Evolutionary conservation across 2,888 invertebrate genomes (phyloP).

Genomic region (Drosophila falleni): DNA sequence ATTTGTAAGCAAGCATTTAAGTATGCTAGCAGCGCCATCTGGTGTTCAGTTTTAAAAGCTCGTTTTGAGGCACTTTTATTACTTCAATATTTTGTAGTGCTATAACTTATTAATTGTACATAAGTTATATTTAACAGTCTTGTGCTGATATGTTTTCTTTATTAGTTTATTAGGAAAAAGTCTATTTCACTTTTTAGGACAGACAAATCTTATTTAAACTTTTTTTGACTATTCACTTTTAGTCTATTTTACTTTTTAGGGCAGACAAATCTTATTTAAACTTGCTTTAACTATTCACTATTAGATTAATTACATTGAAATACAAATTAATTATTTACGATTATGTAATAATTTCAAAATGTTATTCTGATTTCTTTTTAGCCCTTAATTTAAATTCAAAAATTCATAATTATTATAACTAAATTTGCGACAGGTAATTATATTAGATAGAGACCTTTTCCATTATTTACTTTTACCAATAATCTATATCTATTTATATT

Average conservation of each 20-base stretch:
- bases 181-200: neutral
- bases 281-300: neutral
- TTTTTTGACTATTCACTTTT: neutral
- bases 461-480: neutral
- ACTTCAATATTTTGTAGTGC: neutral
- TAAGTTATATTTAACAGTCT: neutral
- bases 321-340: no score
- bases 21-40: slow-evolving; percentile 30
- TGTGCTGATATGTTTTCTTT: neutral
- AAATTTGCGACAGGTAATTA: neutral
- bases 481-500: no score
- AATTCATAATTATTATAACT: neutral
- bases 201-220: neutral
- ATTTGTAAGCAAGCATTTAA: slow-evolving; percentile 19
- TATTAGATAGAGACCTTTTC: neutral
- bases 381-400: no score
- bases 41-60: neutral
- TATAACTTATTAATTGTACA: neutral
- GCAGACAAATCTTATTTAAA: neutral
- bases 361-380: neutral
- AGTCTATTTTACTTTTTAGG: neutral
- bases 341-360: no score
- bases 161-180: neutral
- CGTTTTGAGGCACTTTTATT: neutral
- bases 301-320: neutral